Conservation (phyloP, 1,140 invertebrate species). For the Bombus waltoni region DNA sequence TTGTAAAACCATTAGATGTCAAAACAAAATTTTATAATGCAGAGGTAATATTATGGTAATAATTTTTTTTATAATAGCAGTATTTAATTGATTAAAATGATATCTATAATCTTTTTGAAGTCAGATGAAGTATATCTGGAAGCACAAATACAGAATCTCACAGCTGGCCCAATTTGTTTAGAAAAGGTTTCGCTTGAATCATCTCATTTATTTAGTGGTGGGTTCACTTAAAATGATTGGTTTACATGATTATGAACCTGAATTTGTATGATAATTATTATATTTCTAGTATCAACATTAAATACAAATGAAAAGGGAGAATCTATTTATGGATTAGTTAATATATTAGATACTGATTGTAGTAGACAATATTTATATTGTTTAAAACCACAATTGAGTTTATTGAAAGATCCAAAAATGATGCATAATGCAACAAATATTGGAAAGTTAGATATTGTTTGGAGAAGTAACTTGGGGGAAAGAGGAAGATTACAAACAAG, state of each 20-base stretch:
- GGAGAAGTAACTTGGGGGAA: slow-evolving; percentile 98
- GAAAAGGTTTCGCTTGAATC: slow-evolving; percentile 96
- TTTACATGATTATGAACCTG: not conserved
- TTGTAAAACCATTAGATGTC: slow-evolving; percentile 98
- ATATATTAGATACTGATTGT: slow-evolving; percentile 90
- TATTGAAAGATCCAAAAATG: slow-evolving; percentile 88
- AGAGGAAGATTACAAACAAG: slow-evolving; percentile 97
- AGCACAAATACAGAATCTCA: slow-evolving; percentile 98
- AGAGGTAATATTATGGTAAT: slow-evolving; percentile 85
- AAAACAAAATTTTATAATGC: slow-evolving; percentile 99
- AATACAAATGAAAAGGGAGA: slow-evolving; percentile 86
- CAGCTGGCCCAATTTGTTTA: slow-evolving; percentile 93
- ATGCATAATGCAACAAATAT: slow-evolving; percentile 94
- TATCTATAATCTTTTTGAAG: slow-evolving; percentile 75
- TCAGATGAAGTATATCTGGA: slow-evolving; percentile 98
- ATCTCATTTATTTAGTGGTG: slow-evolving; percentile 92
- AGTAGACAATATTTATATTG: slow-evolving; percentile 97
- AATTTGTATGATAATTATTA: not conserved
- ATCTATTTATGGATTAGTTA: slow-evolving; percentile 93
- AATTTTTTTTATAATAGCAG: not conserved
- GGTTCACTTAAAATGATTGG: slow-evolving; percentile 25
- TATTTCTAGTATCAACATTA: slow-evolving; percentile 84
- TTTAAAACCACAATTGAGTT: slow-evolving; percentile 90
- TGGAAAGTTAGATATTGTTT: slow-evolving; percentile 98
- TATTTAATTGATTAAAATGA: slow-evolving; percentile 15